Base-by-base conservation (phyloP, 2,888 invertebrate species). In the Athalia cordata region DNA sequence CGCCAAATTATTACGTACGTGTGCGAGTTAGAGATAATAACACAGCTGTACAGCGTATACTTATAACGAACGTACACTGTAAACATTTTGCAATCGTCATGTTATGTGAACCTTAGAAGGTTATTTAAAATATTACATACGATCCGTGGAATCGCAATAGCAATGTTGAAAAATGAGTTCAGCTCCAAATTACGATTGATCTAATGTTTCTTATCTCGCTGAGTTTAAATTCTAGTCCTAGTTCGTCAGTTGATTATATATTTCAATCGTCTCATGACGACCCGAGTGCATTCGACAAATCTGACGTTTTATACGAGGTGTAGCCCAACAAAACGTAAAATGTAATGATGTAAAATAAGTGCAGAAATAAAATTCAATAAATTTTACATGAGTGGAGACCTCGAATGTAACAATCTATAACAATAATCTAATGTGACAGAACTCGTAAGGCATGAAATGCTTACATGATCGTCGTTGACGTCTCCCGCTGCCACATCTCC, bases 391-490 rank as follows among this genome's bases (percentile, higher is more conserved):
- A 4, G 15, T 13, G 52, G 67, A 43, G 9, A 43, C 15, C n/a
- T 45, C 13, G 9, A 29, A 29, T 29, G 29, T 29, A 29, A 29
- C 29, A 29, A 29, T 0, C 9, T 13, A 13, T 55, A 8, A 15
- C 47, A 49, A 9, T 11, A 47, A 68, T 8, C 6, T 11, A 47
- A 55, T 70, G 43, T 64, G 9, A 77, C n/a, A 49, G n/a, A 57
- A 70, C 70, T 50, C n/a, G 7, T 43, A 55, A 11, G 8, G 59
- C 5, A 59, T 55, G 7, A n/a, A 13, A 62, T 75, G 49, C 81
- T 83, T 86, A 89, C 90, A 85, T 89, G 89, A 81, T 88, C 87
- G 65, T 90, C 89, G 78, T 81, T 87, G 83, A 86, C 85, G 83
- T 88, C 87, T 64, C 81, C 81, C 65, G 81, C 75, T 70, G 87